These are phyloP conservation scores for Drosophila funebris DNA, from an alignment of 1,140 invertebrate species.

Conservation along the genomic window DNA sequence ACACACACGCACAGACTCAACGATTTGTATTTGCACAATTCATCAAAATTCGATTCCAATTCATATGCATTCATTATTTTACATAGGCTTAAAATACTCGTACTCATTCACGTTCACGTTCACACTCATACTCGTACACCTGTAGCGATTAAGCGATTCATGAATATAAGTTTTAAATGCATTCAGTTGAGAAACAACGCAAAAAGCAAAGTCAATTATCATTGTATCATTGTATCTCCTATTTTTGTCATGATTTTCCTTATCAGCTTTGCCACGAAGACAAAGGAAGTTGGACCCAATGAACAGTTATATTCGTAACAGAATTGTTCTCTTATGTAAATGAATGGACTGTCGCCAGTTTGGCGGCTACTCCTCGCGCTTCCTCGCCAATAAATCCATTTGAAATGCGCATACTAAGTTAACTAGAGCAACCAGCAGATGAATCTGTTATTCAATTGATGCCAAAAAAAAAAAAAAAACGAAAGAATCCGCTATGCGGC, in stretches of 20 bases:
- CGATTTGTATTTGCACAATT: constrained; percentile 31
- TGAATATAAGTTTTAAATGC: constrained; percentile 60
- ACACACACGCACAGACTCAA: constrained; percentile 20
- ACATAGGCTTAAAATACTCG: constrained; percentile 41
- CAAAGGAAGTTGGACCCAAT: constrained; percentile 67
- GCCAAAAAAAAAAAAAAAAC: too few species aligned
- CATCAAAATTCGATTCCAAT: constrained; percentile 17
- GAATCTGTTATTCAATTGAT: constrained; percentile 33
- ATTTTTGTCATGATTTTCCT: background rate
- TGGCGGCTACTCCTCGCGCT: constrained; percentile 34
- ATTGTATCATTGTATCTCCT: background rate
- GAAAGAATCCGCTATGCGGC: constrained; percentile 17
- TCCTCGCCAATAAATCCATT: constrained; percentile 17
- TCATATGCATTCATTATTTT: constrained; percentile 52
- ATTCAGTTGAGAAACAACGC: constrained; percentile 77
- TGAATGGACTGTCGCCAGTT: constrained; percentile 50
- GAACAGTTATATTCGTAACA: constrained; percentile 60
- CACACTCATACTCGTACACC: constrained; percentile 73
- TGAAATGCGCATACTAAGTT: constrained; percentile 58
- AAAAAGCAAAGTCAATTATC: constrained; percentile 30
- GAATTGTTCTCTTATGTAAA: constrained; percentile 54
- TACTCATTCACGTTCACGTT: constrained; percentile 32
- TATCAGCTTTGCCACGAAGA: constrained; percentile 12
- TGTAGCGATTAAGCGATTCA: constrained; percentile 60
- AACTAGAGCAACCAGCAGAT: constrained; percentile 67